Conservation (phyloP, 2,113 vertebrate species). For the Cyprinodon brontotheroides region DNA sequence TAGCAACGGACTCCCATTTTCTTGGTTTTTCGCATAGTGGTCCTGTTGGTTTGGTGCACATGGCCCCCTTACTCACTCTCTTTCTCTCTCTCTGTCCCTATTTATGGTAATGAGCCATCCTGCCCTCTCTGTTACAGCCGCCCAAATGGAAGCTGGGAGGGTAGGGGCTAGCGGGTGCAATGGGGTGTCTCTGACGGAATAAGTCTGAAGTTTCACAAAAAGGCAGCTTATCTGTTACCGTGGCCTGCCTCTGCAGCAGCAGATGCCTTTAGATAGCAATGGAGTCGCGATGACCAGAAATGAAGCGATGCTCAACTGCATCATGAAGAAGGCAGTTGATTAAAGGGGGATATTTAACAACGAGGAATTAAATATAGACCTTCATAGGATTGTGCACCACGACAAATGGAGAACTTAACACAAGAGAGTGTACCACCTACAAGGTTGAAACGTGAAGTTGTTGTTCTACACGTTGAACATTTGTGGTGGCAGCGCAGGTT, state of each 20-base stretch:
- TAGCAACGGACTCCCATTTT: conserved; percentile 78
- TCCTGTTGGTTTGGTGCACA: conserved; percentile 78
- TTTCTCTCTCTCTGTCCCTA: conserved; percentile 76
- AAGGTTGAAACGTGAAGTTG: conserved; percentile 61
- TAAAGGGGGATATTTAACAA: conserved; percentile 8
- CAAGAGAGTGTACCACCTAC: conserved; percentile 46
- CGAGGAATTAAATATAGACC: conserved; percentile 16
- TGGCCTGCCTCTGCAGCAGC: conserved; percentile 70
- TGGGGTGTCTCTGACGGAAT: conserved; percentile 68
- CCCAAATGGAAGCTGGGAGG: conserved; percentile 66
- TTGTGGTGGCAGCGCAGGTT: conserved; percentile 37
- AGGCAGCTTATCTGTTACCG: conserved; percentile 75
- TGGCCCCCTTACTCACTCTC: conserved; percentile 73
- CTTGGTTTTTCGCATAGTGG: conserved; percentile 76
- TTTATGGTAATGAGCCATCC: conserved; percentile 93
- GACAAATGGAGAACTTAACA: conserved; percentile 41
- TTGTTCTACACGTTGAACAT: conserved; percentile 57
- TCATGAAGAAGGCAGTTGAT: conserved; percentile 9
- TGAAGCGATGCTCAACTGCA: conserved; percentile 10
- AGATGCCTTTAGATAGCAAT: conserved; percentile 72
- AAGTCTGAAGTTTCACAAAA: too few species aligned
- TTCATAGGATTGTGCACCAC: conserved; percentile 18
- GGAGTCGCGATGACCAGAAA: conserved; percentile 24
- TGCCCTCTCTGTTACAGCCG: conserved; percentile 81
- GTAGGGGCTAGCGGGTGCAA: not conserved